phyloP scores from a whole-genome alignment of 2,113 vertebrate species.

The Anarrhichthys ocellatus region DNA sequence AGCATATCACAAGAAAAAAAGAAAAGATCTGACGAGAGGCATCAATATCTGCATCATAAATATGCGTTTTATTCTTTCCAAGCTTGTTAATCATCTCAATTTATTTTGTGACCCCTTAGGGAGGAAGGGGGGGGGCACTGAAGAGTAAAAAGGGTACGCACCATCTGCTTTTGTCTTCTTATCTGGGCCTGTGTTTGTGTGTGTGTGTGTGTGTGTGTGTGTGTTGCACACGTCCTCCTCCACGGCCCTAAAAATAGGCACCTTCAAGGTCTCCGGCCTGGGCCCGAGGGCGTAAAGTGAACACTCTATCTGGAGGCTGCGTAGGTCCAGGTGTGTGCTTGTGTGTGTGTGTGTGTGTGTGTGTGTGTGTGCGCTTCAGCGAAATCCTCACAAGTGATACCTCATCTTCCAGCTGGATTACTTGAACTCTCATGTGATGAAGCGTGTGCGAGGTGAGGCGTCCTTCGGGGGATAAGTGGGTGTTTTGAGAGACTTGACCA shows the following conservation, averaged over 20 bases:
- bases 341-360: neutral
- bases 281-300: slow-evolving; percentile 16
- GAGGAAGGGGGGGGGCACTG: neutral
- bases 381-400: slow-evolving; percentile 18
- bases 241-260: slow-evolving; percentile 51
- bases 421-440: slow-evolving; percentile 42
- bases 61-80: neutral
- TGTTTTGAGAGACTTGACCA: slow-evolving; percentile 46
- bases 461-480: slow-evolving; percentile 47
- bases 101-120: neutral
- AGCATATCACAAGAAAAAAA: neutral
- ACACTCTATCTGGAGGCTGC: slow-evolving; percentile 34
- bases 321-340: neutral
- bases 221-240: slow-evolving; percentile 16
- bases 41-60: neutral
- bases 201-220: slow-evolving; percentile 12
- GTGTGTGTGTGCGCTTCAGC: slow-evolving; percentile 12
- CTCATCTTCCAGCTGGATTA: slow-evolving; percentile 32
- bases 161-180: slow-evolving; percentile 12
- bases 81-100: neutral
- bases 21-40: neutral
- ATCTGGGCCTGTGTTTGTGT: slow-evolving; percentile 5
- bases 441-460: slow-evolving; percentile 38
- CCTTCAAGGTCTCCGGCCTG: slow-evolving; percentile 32
- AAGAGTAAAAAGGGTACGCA: neutral